Evolutionary conservation across 2,888 invertebrate genomes (phyloP), one percentile per base, ranked within the genome.

Genomic region (Salticus scenicus): DNA sequence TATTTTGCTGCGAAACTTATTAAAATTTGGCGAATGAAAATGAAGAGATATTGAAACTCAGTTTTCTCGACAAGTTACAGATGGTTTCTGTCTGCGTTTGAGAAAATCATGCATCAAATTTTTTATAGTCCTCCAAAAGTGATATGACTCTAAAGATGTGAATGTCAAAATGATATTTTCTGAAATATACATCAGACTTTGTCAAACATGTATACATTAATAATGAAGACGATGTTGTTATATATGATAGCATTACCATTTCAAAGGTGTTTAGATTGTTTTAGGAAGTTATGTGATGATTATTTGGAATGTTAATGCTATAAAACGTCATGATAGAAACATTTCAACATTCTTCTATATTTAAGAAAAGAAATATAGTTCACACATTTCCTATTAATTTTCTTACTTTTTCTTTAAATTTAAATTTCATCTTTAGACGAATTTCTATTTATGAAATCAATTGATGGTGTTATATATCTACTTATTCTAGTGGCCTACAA

Each of bases 1-100:
- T 95, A 95, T 91, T 97, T 97, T 92, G 94, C 96, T 14, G 94
- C 94, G 92, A 96, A 95, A 91, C 93, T 97, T 88, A 93, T 96
- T 87, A 93, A 93, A 88, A 96, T 96, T 80, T 97, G 97, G 97
- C 57, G 85, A 17, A 64, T 64, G 51, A 85, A 85, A 70, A 30
- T 70, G 47, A 85, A 85, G 31, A 51, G 76, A 28, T 71, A 17
- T 41, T 83, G 82, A 82, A 33, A 1, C 24, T 57, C 57, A 57
- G 2, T 4, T n/a, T 5, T 17, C 57, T 24, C 24, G 24, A 24
- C 4, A 24, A 17, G 57, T 57, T 57, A 20, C 8, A 57, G 37
- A 37, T 37, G 37, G 7, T 37, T 10, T 37, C 37, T 37, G 37
- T 24, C 24, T 57, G 57, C 7, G 57, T 17, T 20, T 57, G 57